Percentiles rank a stretch among this genome's conserved stretches.
These are phyloP conservation scores for Pachliopta kotzebuea DNA, from an alignment of 2,888 invertebrate species.

Conservation along the genomic window DNA sequence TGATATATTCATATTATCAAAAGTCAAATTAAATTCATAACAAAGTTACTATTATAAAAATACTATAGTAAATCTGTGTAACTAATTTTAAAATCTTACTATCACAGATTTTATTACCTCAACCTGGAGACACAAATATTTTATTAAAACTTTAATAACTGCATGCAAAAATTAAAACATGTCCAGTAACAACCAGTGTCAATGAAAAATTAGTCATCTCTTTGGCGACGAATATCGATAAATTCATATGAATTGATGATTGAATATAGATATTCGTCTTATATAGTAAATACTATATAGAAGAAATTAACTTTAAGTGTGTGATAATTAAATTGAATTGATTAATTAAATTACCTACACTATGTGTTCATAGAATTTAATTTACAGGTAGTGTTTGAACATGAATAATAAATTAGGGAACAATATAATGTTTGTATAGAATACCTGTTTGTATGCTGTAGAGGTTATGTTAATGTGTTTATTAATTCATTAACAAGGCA, in stretches of 20 bases:
- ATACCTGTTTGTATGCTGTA: background rate
- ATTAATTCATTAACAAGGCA: background rate
- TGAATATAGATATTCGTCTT: too few species aligned
- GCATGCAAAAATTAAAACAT: background rate
- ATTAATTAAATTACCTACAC: constrained; percentile 11
- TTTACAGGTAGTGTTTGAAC: constrained; percentile 19
- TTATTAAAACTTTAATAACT: background rate
- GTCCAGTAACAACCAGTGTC: background rate
- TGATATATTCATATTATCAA: too few species aligned
- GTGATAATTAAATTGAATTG: constrained; percentile 19
- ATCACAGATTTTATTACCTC: too few species aligned
- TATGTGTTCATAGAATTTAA: constrained; percentile 15
- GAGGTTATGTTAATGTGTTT: background rate
- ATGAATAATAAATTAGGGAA: constrained; percentile 16
- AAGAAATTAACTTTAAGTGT: constrained; percentile 2
- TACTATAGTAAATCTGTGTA: too few species aligned
- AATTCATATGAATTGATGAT: too few species aligned
- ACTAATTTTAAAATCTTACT: too few species aligned
- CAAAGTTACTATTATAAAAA: too few species aligned
- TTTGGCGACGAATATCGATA: background rate
- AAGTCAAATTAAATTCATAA: too few species aligned
- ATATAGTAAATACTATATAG: too few species aligned
- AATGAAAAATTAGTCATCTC: background rate
- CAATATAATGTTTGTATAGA: background rate
- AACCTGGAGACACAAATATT: background rate